Conservation (phyloP, 2,888 invertebrate species). For the Aplocera efformata region DNA sequence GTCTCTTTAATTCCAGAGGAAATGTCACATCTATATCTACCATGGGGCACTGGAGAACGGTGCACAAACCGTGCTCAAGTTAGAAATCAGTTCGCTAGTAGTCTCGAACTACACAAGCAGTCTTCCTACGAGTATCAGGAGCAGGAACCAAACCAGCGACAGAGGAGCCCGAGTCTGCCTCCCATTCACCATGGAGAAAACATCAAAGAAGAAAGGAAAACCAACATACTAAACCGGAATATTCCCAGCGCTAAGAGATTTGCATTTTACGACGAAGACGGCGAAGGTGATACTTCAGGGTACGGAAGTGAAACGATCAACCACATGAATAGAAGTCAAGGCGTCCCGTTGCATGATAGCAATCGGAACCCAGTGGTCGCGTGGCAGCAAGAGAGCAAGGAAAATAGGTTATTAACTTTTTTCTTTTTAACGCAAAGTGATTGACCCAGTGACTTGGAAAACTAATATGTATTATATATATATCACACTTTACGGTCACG, state of each 20-base stretch:
- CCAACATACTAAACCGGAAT: conserved; percentile 57
- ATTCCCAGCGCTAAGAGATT: conserved; percentile 69
- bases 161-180: conserved; percentile 85
- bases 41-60: conserved; percentile 84
- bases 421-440: conserved; percentile 14
- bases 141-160: conserved; percentile 65
- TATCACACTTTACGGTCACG: conserved; percentile 19
- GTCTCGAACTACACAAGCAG: conserved; percentile 66
- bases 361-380: conserved; percentile 59
- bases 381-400: conserved; percentile 67
- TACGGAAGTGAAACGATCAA: conserved; percentile 89
- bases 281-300: conserved; percentile 89
- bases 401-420: conserved; percentile 49
- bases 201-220: conserved; percentile 55
- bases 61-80: conserved; percentile 65
- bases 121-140: conserved; percentile 70
- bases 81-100: conserved; percentile 73
- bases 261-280: conserved; percentile 74
- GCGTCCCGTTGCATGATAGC: conserved; percentile 42
- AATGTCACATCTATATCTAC: conserved; percentile 87
- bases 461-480: conserved; percentile 9
- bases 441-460: conserved; percentile 19
- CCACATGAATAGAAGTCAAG: conserved; percentile 63
- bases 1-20: conserved; percentile 86
- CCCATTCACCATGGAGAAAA: conserved; percentile 78